Percentiles rank a stretch among this genome's conserved stretches.
Conservation (phyloP, 2,888 invertebrate species). For the Belgica antarctica region DNA sequence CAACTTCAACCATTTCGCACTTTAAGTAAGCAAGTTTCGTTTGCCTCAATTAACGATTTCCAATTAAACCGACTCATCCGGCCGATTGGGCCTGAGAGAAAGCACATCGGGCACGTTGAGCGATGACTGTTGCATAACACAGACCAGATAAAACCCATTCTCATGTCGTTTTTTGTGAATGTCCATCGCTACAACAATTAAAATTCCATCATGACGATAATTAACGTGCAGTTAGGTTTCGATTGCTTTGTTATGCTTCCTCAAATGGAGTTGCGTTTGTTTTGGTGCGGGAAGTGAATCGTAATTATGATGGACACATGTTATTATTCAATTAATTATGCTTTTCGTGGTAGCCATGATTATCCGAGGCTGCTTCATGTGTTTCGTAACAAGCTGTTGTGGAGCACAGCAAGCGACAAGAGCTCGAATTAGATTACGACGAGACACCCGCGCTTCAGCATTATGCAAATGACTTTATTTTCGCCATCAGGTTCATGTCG, state of each 20-base stretch:
- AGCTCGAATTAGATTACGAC: constrained; percentile 11
- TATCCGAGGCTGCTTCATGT: background rate
- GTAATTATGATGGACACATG: background rate
- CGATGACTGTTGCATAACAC: background rate
- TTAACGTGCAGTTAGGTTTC: background rate
- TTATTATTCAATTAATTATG: constrained; percentile 1
- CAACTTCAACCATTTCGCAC: too few species aligned
- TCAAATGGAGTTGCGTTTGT: background rate
- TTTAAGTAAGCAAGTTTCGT: too few species aligned
- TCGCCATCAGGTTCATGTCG: constrained; percentile 1
- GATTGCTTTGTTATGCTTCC: too few species aligned
- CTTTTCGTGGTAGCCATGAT: too few species aligned
- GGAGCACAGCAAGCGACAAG: too few species aligned
- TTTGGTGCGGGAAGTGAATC: too few species aligned
- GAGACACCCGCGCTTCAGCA: background rate
- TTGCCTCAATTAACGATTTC: too few species aligned
- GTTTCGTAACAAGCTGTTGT: background rate
- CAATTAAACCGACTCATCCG: too few species aligned
- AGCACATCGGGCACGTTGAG: too few species aligned
- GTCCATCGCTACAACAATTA: background rate
- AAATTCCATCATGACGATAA: background rate
- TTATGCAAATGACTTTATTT: constrained; percentile 6
- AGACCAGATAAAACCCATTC: background rate
- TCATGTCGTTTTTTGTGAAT: background rate
- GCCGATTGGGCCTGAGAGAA: too few species aligned